Evolutionary conservation across 2,797 vertebrate species (phyloP).

Genomic region (Gadopsis bispinosus): DNA sequence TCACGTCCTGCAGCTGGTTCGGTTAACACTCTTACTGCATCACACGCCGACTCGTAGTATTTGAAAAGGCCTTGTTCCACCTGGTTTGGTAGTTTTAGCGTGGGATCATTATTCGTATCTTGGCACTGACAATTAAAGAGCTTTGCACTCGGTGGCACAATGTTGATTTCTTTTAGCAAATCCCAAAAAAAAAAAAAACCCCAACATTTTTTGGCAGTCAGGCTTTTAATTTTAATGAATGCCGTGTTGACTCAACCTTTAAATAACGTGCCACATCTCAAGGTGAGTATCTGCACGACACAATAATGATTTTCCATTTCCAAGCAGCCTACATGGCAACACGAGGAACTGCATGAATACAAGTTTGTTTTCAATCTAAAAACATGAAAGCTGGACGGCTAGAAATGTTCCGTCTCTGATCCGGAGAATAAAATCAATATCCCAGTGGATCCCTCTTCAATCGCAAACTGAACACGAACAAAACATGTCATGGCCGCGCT

Average conservation of each 20-base stretch:
- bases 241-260: constrained; percentile 21
- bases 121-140: constrained; percentile 20
- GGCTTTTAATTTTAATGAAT: constrained; percentile 28
- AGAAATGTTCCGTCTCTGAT: neutral
- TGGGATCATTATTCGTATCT: constrained; percentile 23
- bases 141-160: neutral
- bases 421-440: neutral
- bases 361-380: constrained; percentile 7
- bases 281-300: constrained; percentile 29
- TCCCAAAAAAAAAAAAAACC: constrained; percentile 4
- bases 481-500: neutral
- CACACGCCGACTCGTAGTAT: neutral
- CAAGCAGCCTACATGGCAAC: neutral
- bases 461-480: neutral
- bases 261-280: neutral
- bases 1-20: neutral
- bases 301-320: constrained; percentile 16
- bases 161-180: constrained; percentile 39
- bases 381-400: neutral
- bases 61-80: neutral
- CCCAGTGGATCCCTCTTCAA: neutral
- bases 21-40: neutral
- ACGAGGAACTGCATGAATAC: neutral
- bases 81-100: constrained; percentile 9
- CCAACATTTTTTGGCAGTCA: neutral